Evolutionary conservation across 2,797 vertebrate genomes (phyloP), one percentile per base, ranked within the genome.

Genomic region (Peromyscus eremicus): DNA sequence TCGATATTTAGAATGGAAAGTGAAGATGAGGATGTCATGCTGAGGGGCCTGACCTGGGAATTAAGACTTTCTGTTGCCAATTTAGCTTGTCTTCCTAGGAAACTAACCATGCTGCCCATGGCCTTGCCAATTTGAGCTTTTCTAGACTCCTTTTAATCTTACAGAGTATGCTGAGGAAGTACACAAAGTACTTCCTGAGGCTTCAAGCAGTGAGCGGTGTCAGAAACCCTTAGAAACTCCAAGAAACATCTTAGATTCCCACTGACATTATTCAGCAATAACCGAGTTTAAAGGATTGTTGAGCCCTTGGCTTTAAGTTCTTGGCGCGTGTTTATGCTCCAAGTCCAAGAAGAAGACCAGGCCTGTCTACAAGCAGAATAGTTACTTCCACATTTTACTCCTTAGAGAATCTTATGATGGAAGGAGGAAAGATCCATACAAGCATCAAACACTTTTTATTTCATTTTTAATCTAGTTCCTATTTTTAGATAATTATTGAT

Each of bases 401-500:
- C 71, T 66, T 5, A 29, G n/a, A 86, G 57, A 76, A 88, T 75
- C 90, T 84, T 76, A 80, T 94, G 3, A 64, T 75, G 46, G 57
- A 68, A 11, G 19, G 16, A 62, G 73, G 17, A 94, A 76, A 84
- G 23, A 76, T 81, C 52, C 23, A 25, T n/a, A 75, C 75, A 87
- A 87, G 64, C 52, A 77, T 71, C 40, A 46, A 79, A 81, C 6
- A 92, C 89, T 83, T 62, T 92, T 87, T 68, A 23, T 70, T 89
- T 46, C 23, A 32, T 71, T 89, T 83, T 75, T 68, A 88, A 82
- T 64, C 37, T 64, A 82, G 37, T 64, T 76, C 16, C 32, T 16
- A 66, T 46, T 34, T 23, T 91, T 43, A 91, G 64, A 19, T 62
- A 81, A 89, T 62, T 90, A 16, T 6, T 71, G 27, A 75, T 89